Conservation (phyloP, 2,888 invertebrate genomes). For the Drosophila longiperda region DNA sequence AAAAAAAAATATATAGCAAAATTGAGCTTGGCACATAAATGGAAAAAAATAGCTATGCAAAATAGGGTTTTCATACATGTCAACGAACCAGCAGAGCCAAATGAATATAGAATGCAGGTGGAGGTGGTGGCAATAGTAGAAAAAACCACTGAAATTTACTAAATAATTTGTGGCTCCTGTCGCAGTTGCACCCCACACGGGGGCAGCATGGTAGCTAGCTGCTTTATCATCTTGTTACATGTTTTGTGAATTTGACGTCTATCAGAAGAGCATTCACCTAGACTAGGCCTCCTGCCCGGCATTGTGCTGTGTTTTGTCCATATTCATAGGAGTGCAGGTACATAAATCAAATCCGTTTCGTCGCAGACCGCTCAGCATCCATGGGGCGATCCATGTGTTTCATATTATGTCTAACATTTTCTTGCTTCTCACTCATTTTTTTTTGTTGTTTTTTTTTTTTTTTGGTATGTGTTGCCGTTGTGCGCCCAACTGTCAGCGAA, state of each 20-base stretch:
- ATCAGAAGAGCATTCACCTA: constrained; percentile 70
- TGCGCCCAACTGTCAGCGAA: constrained; percentile 74
- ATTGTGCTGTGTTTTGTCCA: background rate
- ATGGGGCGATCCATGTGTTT: constrained; percentile 55
- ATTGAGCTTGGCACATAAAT: constrained; percentile 26
- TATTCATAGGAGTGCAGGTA: constrained; percentile 25
- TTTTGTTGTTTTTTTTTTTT: constrained; percentile 14
- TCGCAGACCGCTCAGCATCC: constrained; percentile 35
- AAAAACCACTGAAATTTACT: constrained; percentile 61
- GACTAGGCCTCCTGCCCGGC: constrained; percentile 31
- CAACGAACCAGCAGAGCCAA: constrained; percentile 68
- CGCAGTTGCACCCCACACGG: constrained; percentile 19
- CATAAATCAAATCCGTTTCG: constrained; percentile 74
- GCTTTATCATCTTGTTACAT: constrained; percentile 76
- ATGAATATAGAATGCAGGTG: constrained; percentile 73
- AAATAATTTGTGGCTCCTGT: constrained; percentile 71
- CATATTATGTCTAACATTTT: constrained; percentile 70
- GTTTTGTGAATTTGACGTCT: constrained; percentile 75
- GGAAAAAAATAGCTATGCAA: constrained; percentile 29
- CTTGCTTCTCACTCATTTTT: constrained; percentile 25
- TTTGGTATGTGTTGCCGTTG: constrained; percentile 11
- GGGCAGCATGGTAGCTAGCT: constrained; percentile 13
- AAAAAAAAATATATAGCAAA: constrained; percentile 37
- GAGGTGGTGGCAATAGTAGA: constrained; percentile 13
- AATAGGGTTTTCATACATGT: constrained; percentile 63